Base-by-base conservation (phyloP, 2,888 invertebrate genomes). In the Ochlodes sylvanus region DNA sequence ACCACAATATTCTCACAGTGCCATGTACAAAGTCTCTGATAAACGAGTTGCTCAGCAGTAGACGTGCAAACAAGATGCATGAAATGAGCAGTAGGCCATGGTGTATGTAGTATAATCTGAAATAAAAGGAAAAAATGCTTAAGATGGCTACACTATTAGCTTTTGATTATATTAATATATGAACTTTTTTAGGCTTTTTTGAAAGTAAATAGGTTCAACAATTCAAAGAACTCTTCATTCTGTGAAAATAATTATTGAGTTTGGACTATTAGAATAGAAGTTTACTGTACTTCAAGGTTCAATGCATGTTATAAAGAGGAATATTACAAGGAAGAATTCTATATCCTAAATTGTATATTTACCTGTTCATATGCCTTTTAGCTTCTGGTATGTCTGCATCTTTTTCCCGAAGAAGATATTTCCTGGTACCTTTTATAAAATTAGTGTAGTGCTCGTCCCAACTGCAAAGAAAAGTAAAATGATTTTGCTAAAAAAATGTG, bases 401-500 rank as follows among this genome's bases (percentile, higher is more conserved):
- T 63, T 94, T 94, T 77, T 97, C 97, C 76, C 96, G 95, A 14
- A 97, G 87, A 34, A 96, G 89, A 78, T 94, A 96, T 70, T 94
- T 94, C 69, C 96, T 94, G 32, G 95, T 94, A 12, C 97, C 97
- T 72, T 94, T 91, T 63, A 96, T 92, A 78, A 96, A 97, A 71
- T 94, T 90, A 69, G 90, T 89, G 55, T 95, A 86, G 70, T 95
- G 96, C 0, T 93, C 86, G 15, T 94, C 89, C 97, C 97, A 97
- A 34, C 92, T 92, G 78, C 12, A 75, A 77, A 42, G 32, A 52
- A 14, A 17, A 38, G 38, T 34, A 15, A 15, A 47, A 12, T 57
- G n/a, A 56, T 27, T 54, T 21, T 15, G 7, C 52, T 6, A n/a
- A 9, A 10, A 27, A 63, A n/a, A 34, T 12, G 9, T 50, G 38